Evolutionary conservation across 2,113 vertebrate species (phyloP), one percentile per base, ranked within the genome.

Genomic region (Lycaon pictus): DNA sequence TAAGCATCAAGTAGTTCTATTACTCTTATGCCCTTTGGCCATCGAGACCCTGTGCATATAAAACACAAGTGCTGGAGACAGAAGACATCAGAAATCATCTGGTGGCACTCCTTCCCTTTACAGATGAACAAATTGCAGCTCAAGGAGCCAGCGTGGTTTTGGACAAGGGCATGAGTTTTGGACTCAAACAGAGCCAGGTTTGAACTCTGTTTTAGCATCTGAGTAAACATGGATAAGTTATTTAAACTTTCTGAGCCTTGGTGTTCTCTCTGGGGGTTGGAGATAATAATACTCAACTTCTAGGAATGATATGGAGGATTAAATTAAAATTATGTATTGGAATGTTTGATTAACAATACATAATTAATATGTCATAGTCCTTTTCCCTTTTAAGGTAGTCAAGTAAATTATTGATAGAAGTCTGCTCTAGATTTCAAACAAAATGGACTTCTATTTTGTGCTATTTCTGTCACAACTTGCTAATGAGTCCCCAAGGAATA

Each of bases 251-350:
- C 25, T 88, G 32, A 93, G 48, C 62, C 51, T 87, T 12, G 37
- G 10, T 76, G 58, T 80, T 76, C 17, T 76, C 60, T 65, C 76
- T 77, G 35, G 29, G 37, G 55, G 93, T 58, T 53, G 89, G 16
- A 35, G 19, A 69, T 74, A 74, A 76, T 58, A 74, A 63, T 79
- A 13, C n/a, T 88, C 25, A 56, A 9, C 55, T 74, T 60, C 27
- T 93, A 88, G 71, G 27, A 84, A 88, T 67, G 19, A 25, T 62
- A 17, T 63, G 32, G 16, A 53, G 6, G 10, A 22, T 76, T 84
- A 81, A 25, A 93, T 95, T 90, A 62, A 87, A 86, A 95, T 53
- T 51, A 53, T 84, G 15, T 81, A 51, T 84, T 80, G 69, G 74
- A 74, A 80, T 95, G 22, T 32, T 13, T 32, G n/a, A 23, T n/a